Evolutionary conservation across 2,113 vertebrate genomes (phyloP).

Genomic region (Pluvialis apricaria): DNA sequence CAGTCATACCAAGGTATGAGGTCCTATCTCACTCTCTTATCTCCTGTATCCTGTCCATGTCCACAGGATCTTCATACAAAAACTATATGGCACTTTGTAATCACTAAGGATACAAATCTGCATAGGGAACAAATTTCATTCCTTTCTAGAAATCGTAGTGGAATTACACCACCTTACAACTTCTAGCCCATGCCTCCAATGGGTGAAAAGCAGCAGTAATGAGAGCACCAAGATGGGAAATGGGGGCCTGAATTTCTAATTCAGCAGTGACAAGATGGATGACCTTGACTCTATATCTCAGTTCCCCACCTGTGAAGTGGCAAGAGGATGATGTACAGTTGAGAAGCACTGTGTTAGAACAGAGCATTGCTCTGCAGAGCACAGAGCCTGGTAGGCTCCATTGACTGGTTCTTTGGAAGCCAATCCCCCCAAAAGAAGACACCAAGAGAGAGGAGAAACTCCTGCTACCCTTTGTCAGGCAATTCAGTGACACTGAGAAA

Average conservation of each 20-base stretch:
- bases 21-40: not conserved
- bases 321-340: not conserved
- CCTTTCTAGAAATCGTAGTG: not conserved
- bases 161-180: not conserved
- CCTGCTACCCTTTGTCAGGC: not conserved
- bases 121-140: not conserved
- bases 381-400: not conserved
- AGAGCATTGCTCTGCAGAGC: not conserved
- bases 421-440: not conserved
- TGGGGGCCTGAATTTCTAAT: not conserved
- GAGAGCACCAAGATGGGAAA: not conserved
- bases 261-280: not conserved
- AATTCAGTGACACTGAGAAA: not conserved
- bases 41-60: fast-evolving
- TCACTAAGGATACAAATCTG: not conserved
- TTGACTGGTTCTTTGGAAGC: not conserved
- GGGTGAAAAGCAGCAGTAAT: not conserved
- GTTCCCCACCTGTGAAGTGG: not conserved
- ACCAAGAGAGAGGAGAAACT: not conserved
- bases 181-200: not conserved
- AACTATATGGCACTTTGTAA: not conserved
- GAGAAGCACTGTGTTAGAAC: not conserved
- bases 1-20: not conserved
- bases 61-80: not conserved
- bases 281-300: not conserved